Evolutionary conservation across 2,797 vertebrate species (phyloP).

Genomic region (Falco peregrinus): DNA sequence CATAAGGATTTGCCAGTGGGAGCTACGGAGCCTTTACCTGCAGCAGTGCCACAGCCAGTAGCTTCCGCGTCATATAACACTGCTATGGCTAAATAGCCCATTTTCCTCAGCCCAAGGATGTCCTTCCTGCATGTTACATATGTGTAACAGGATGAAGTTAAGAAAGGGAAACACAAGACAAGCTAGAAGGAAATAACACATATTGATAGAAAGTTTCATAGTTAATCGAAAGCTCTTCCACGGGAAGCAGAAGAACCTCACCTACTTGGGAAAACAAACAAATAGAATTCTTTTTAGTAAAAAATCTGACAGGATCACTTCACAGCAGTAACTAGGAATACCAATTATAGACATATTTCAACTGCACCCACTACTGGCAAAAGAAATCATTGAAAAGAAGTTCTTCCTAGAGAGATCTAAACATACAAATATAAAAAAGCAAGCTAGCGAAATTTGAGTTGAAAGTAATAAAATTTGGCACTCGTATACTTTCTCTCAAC

Average conservation of each 20-base stretch:
- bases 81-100: neutral
- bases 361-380: neutral
- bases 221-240: neutral
- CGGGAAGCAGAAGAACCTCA: neutral
- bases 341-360: neutral
- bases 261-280: neutral
- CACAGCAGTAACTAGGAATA: neutral
- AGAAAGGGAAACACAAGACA: neutral
- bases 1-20: neutral
- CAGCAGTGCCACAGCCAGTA: neutral
- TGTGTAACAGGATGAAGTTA: neutral
- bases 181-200: neutral
- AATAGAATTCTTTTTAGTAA: neutral
- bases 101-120: neutral
- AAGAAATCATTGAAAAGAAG: neutral
- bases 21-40: neutral
- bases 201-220: neutral
- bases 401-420: neutral
- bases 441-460: neutral
- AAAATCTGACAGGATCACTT: neutral
- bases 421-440: neutral
- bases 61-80: neutral
- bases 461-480: neutral
- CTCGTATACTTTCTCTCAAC: neutral
- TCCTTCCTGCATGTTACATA: neutral